Conservation (phyloP, 2,113 vertebrate genomes). For the Lutjanus erythropterus region DNA sequence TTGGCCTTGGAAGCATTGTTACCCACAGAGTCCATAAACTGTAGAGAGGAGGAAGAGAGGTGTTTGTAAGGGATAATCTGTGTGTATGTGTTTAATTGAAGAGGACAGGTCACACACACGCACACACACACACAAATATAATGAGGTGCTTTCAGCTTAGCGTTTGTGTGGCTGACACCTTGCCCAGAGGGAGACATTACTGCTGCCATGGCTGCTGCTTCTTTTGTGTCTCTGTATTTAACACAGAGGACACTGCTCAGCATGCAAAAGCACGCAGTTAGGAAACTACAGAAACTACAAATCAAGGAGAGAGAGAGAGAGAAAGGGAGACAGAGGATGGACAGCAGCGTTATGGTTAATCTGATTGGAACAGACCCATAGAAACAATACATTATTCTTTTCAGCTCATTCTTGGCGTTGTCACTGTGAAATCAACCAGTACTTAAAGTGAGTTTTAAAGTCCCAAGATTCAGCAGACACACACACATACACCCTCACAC, state of each 20-base stretch:
- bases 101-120: neutral
- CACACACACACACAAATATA: neutral
- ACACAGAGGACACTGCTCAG: neutral
- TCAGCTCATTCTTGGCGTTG: neutral
- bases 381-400: neutral
- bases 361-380: neutral
- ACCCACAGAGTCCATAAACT: constrained; percentile 92
- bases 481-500: neutral
- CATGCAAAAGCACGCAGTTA: neutral
- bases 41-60: constrained; percentile 61
- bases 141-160: constrained; percentile 2
- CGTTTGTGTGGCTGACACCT: constrained; percentile 1
- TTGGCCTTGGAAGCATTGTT: constrained; percentile 88
- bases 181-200: neutral
- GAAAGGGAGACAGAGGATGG: neutral
- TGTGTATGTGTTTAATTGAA: neutral
- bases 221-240: neutral
- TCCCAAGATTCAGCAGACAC: constrained; percentile 3
- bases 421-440: neutral
- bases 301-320: neutral
- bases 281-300: neutral
- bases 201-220: neutral
- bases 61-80: neutral
- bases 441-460: neutral
- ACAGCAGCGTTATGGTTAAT: neutral